Evolutionary conservation across 2,113 vertebrate species (phyloP).

Genomic region (Cryptotis parvus): DNA sequence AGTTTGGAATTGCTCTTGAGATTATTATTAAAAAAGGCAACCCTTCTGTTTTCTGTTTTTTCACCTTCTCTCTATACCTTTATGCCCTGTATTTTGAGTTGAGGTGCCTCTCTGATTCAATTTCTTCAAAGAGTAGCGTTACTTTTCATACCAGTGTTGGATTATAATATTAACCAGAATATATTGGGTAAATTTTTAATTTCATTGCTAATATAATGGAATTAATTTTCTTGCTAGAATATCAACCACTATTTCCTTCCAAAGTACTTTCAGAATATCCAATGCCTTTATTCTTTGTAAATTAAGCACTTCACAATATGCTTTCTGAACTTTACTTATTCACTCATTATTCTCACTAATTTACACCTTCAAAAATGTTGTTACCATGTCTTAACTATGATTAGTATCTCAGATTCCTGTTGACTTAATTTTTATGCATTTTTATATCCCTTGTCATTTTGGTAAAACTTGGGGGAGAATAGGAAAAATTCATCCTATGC

Average conservation of each 20-base stretch:
- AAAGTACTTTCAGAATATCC: not conserved
- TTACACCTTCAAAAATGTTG: not conserved
- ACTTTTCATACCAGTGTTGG: not conserved
- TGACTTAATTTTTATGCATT: not conserved
- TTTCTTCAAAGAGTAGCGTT: slow-evolving; percentile 7
- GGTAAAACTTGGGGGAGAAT: not conserved
- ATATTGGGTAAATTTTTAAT: too few relatives aligned
- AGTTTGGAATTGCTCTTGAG: not conserved
- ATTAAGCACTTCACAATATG: not conserved
- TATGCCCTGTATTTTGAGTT: not conserved
- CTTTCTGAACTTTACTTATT: not conserved
- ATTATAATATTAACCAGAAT: not conserved
- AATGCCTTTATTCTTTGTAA: not conserved
- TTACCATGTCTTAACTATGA: not conserved
- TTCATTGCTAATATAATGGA: not conserved
- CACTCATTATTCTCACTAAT: not conserved
- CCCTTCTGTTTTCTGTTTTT: not conserved
- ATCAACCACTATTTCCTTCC: not conserved
- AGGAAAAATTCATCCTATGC: not conserved
- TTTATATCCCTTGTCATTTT: slow-evolving; percentile 18
- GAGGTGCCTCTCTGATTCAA: not conserved
- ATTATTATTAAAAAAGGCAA: not conserved
- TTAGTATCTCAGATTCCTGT: not conserved
- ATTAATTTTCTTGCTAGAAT: not conserved
- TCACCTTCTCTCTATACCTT: too few relatives aligned